Evolutionary conservation across 2,888 invertebrate genomes (phyloP).

Genomic region (Ashinkailepas kermadecensis): DNA sequence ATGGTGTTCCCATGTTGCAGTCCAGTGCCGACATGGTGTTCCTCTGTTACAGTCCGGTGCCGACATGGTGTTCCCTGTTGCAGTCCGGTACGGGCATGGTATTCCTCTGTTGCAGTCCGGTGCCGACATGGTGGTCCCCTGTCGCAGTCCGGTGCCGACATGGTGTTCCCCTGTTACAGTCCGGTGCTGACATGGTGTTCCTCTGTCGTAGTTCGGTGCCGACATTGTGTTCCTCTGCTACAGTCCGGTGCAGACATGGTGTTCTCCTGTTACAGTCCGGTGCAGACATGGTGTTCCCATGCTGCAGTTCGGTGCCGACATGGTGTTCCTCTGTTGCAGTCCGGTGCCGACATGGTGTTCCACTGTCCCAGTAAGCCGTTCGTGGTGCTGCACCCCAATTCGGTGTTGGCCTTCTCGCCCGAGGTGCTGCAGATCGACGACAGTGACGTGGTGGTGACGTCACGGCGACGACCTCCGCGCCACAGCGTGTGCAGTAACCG

Average conservation of each 20-base stretch:
- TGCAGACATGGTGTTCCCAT: too few relatives aligned
- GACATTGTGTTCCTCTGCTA: too few relatives aligned
- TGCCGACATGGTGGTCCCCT: too few relatives aligned
- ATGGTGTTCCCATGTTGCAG: constrained; percentile 46
- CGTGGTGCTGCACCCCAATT: constrained; percentile 80
- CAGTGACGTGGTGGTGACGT: constrained; percentile 59
- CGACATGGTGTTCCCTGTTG: constrained; percentile 75
- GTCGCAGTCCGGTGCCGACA: constrained; percentile 43
- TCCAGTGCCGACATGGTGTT: too few relatives aligned
- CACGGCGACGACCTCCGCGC: constrained; percentile 51
- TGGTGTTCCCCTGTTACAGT: constrained; percentile 44
- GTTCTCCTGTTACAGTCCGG: too few relatives aligned
- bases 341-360: constrained; percentile 67
- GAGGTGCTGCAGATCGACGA: constrained; percentile 69
- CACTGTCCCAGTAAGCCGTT: constrained; percentile 83
- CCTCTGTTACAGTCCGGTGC: constrained; percentile 53
- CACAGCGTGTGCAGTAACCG: constrained; percentile 60
- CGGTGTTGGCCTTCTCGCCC: constrained; percentile 75
- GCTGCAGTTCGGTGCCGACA: too few relatives aligned
- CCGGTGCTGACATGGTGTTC: constrained; percentile 67
- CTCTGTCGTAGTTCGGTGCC: constrained; percentile 58
- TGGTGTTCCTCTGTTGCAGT: constrained; percentile 45
- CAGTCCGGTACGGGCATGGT: constrained; percentile 40
- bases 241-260: too few relatives aligned
- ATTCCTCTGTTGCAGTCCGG: too few relatives aligned